Conservation (phyloP, 2,797 vertebrate genomes). For the Sebastolobus altivelis region DNA sequence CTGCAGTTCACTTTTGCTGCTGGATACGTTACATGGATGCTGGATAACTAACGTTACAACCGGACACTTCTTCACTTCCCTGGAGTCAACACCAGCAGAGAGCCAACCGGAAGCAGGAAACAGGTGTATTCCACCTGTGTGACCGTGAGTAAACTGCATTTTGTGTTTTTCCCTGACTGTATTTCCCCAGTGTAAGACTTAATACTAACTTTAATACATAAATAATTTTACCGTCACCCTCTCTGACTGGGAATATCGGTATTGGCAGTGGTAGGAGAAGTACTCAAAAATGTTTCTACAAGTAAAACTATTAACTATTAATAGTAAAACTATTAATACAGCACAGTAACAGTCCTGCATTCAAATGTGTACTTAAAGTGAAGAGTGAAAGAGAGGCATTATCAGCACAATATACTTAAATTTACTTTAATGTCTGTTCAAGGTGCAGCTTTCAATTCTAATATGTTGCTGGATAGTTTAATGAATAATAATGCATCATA, state of each 20-base stretch:
- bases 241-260: background rate
- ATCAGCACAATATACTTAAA: background rate
- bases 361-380: no score
- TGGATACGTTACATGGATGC: background rate
- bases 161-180: background rate
- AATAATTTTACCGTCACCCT: background rate
- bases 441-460: background rate
- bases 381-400: background rate
- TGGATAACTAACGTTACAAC: no score
- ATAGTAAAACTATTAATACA: background rate
- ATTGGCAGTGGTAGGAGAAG: background rate
- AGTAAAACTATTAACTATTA: no score
- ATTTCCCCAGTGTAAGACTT: background rate
- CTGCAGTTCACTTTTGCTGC: background rate
- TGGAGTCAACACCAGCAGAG: no score
- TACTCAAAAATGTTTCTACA: background rate
- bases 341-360: background rate
- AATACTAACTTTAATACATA: background rate
- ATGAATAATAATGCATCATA: background rate
- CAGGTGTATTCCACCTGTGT: no score
- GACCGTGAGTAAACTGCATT: background rate
- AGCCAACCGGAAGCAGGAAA: no score
- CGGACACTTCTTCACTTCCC: no score
- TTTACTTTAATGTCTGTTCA: background rate
- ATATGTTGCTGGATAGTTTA: background rate